Evolutionary conservation across 2,113 vertebrate species (phyloP).

Genomic region (Megaceryle maxima): DNA sequence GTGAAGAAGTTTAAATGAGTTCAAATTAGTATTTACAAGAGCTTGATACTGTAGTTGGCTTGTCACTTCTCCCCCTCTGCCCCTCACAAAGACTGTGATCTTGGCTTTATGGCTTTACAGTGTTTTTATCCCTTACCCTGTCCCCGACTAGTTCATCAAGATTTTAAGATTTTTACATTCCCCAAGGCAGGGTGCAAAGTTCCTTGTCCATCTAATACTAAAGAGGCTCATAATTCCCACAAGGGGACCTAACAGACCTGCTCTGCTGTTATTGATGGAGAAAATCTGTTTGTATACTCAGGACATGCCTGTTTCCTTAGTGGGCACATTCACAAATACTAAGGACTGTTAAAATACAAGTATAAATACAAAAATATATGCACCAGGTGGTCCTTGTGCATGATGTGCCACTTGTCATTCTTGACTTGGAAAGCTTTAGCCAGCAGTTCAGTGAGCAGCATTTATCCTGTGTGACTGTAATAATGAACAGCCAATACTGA

Average conservation of each 20-base stretch:
- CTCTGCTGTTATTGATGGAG: not conserved
- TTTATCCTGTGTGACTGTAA: not conserved
- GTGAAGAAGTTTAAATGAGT: too few relatives aligned
- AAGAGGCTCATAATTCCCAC: not conserved
- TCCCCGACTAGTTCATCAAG: not conserved
- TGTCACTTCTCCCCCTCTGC: too few relatives aligned
- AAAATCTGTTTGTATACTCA: not conserved
- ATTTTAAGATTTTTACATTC: not conserved
- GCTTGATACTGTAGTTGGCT: too few relatives aligned
- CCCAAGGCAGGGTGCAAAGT: not conserved
- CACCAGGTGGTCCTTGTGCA: not conserved
- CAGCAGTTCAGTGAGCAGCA: not conserved
- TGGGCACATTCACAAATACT: not conserved
- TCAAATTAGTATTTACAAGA: too few relatives aligned
- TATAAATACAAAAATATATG: not conserved
- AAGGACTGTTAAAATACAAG: not conserved
- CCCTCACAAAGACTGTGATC: too few relatives aligned
- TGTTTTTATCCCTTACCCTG: not conserved
- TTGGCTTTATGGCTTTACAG: not conserved
- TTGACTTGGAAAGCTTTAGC: not conserved
- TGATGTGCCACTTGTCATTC: not conserved
- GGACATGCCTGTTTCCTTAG: not conserved
- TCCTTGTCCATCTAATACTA: not conserved
- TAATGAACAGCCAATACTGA: not conserved
- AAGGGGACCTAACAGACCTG: not conserved